Base-by-base conservation (phyloP, 2,113 vertebrate species). In the Muscicapa adusta region DNA sequence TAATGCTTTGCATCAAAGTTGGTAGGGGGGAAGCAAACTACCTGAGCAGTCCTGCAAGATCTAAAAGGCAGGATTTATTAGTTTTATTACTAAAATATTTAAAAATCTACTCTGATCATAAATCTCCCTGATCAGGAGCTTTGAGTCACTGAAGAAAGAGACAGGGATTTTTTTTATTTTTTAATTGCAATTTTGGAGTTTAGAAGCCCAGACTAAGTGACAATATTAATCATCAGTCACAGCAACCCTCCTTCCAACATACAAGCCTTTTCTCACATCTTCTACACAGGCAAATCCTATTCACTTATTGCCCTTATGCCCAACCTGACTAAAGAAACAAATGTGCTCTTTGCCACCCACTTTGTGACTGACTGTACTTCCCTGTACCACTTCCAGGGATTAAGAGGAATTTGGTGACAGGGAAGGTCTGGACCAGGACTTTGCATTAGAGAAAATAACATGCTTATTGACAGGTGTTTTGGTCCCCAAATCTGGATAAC, bases 171-270 rank as follows among this genome's bases (percentile, higher is more conserved):
- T 63, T 57, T 25, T 38, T 51, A 48, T 19, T 63, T 57, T 18
- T 1, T 0, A 85, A 76, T 77, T 12, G 18, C 45, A 90, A 88
- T 93, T 95, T 83, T 80, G 31, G 78, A 83, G 61, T 80, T 93
- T 67, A 86, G 53, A 92, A 88, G 47, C 40, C 36, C 8, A 8
- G 43, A 93, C 34, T 65, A 88, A 93, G 85, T 68, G 57, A 50
- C 40, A 88, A 86, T 92, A 96, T 96, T 97, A 96, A 90, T 86
- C 75, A 97, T 94, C 93, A 91, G 71, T 96, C 93, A 97, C 79
- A 95, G 45, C 60, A 86, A 72, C 57, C 43, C 67, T 58, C 38
- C 57, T 78, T 88, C 76, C 53, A 81, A 70, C 60, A 80, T 3
- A 90, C 16, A 67, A 83, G 74, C 43, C 31, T 74, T 56, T 86